These are phyloP conservation scores for Chesias legatella DNA, from an alignment of 2,888 invertebrate genomes.

Conservation along the genomic window DNA sequence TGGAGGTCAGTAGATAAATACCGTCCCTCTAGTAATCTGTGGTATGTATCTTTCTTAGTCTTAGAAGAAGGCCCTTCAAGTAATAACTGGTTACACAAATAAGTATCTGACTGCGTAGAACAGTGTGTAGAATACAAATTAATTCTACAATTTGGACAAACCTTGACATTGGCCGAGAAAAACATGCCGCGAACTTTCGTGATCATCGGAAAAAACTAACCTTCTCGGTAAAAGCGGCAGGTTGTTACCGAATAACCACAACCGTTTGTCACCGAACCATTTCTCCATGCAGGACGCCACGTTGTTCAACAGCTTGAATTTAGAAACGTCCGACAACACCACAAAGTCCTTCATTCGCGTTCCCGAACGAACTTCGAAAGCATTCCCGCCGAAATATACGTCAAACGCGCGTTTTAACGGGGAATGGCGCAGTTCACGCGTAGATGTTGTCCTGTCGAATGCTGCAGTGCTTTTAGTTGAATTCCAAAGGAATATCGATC, in stretches of 20 bases:
- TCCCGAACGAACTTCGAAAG: conserved; percentile 39
- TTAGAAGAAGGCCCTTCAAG: no score
- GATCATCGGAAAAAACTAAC: conserved; percentile 65
- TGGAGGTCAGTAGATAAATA: no score
- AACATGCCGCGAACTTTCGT: background rate
- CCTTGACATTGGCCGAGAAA: conserved; percentile 6
- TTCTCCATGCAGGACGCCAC: conserved; percentile 89
- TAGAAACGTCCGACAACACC: conserved; percentile 43
- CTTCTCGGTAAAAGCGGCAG: conserved; percentile 91
- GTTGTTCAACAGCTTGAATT: conserved; percentile 68
- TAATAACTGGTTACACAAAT: no score
- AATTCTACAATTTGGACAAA: background rate
- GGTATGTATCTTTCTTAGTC: no score
- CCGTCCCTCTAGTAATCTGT: no score
- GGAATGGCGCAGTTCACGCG: conserved; percentile 1
- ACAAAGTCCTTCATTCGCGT: conserved; percentile 64
- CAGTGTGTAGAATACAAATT: no score
- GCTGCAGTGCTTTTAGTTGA: conserved; percentile 58
- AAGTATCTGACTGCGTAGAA: no score
- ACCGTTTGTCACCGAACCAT: conserved; percentile 95
- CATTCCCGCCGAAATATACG: conserved; percentile 59
- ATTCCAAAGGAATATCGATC: conserved; percentile 67
- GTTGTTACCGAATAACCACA: conserved; percentile 95
- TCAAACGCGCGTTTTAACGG: conserved; percentile 27
- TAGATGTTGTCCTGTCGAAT: conserved; percentile 43